Base-by-base conservation (phyloP, 2,113 vertebrate genomes). In the Pan paniscus region DNA sequence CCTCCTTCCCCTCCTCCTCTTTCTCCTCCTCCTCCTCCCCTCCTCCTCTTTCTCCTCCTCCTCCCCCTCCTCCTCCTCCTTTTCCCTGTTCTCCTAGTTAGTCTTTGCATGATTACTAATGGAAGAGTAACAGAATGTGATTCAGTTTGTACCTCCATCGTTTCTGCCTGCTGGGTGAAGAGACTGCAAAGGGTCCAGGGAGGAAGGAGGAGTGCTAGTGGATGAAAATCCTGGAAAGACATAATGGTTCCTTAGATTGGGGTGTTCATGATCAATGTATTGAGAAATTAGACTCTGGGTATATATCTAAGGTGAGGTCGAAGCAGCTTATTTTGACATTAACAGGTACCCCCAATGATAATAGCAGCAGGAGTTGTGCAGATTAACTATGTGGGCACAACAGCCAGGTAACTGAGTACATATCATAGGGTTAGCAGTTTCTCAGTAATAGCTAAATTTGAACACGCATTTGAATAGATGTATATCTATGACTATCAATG, bases 331-430 rank as follows among this genome's bases (percentile, higher is more conserved):
- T 38, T 75, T 8, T 30, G n/a, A 72, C 22, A 43, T 72, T 68
- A 89, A 86, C 3, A 61, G 14, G 4, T 12, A 13, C 0, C 2
- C 7, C 25, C 9, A 85, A 59, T 18, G 50, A 43, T 4, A 73
- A 5, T 6, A 61, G 17, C 5, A 57, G 3, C 6, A 59, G 32
- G 0, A 50, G 2, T 35, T n/a, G 10, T 32, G 10, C 16, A 55
- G 2, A n/a, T 85, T 38, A 48, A 32, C 6, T 68, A 4, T 43
- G n/a, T 52, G 67, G 12, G 3, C 32, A 76, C 20, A 48, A 27
- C 57, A 67, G 11, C 6, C 10, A 38, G 22, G 17, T 3, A 35
- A 12, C 14, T 48, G 14, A 59, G 16, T n/a, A 32, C 43, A 5
- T n/a, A 9, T 48, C 9, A 38, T 25, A 7, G 38, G 22, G 11